Percentiles rank a stretch among this genome's conserved stretches.
These are phyloP conservation scores for Thymelicus lineola DNA, from an alignment of 2,888 invertebrate species.

Conservation along the genomic window DNA sequence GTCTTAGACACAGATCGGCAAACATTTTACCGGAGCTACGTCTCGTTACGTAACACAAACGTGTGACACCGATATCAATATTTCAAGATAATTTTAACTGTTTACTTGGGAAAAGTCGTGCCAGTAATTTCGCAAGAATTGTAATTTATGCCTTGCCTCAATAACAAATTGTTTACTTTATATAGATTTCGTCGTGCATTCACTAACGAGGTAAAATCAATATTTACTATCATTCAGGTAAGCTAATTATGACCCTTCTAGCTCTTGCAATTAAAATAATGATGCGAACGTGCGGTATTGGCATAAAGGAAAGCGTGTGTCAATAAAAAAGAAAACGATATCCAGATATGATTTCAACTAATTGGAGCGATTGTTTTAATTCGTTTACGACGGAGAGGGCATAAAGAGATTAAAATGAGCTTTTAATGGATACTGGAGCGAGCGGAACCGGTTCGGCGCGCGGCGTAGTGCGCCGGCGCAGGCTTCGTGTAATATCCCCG, in stretches of 20 bases:
- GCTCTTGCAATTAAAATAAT: background rate
- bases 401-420: slow-evolving; percentile 63
- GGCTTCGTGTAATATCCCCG: slow-evolving; percentile 64
- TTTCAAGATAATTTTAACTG: slow-evolving; percentile 19
- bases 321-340: background rate
- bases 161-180: slow-evolving; percentile 11
- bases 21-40: slow-evolving; percentile 8
- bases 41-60: slow-evolving; percentile 14
- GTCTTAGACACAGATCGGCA: slow-evolving; percentile 22
- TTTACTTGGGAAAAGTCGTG: slow-evolving; percentile 12
- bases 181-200: background rate
- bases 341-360: slow-evolving; percentile 37
- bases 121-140: slow-evolving; percentile 11
- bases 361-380: slow-evolving; percentile 58
- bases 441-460: slow-evolving; percentile 60
- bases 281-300: background rate
- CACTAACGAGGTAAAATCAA: slow-evolving; percentile 9
- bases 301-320: background rate
- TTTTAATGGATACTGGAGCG: slow-evolving; percentile 60
- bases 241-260: background rate
- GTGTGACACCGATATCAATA: slow-evolving; percentile 19
- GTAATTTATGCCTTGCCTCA: slow-evolving; percentile 17
- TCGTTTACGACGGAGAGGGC: slow-evolving; percentile 63
- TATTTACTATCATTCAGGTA: background rate
- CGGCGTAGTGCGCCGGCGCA: slow-evolving; percentile 55